These are phyloP conservation scores for Drosophila macrospina DNA, from an alignment of 2,888 invertebrate genomes.

Conservation along the genomic window DNA sequence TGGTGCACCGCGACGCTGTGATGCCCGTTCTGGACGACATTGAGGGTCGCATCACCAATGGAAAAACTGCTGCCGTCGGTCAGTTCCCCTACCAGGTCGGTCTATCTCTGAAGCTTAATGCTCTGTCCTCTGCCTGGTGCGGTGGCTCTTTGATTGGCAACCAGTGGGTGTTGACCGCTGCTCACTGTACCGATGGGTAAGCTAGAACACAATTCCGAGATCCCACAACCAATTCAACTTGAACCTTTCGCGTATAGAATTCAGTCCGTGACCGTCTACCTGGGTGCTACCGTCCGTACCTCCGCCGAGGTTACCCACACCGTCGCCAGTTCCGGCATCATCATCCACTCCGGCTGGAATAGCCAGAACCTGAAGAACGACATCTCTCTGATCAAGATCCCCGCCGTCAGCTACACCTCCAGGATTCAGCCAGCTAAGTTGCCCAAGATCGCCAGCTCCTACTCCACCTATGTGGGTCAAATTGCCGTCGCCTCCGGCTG, in stretches of 20 bases:
- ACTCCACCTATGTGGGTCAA: conserved; percentile 48
- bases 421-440: conserved; percentile 29
- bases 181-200: conserved; percentile 76
- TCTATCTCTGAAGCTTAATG: conserved; percentile 47
- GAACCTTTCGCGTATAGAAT: conserved; percentile 44
- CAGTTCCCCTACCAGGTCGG: conserved; percentile 77
- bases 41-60: conserved; percentile 67
- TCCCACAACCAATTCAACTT: neutral
- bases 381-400: conserved; percentile 71
- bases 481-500: conserved; percentile 68
- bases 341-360: conserved; percentile 83
- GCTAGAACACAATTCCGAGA: neutral
- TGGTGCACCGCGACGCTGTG: conserved; percentile 42
- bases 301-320: conserved; percentile 48
- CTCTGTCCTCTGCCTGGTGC: conserved; percentile 63
- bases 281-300: conserved; percentile 77
- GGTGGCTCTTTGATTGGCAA: conserved; percentile 68
- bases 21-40: conserved; percentile 64
- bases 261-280: conserved; percentile 59
- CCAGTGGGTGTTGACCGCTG: conserved; percentile 70
- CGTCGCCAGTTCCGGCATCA: conserved; percentile 47
- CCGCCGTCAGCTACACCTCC: conserved; percentile 22
- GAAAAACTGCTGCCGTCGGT: conserved; percentile 50
- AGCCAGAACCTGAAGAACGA: conserved; percentile 61
- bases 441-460: conserved; percentile 49